Evolutionary conservation across 2,888 invertebrate genomes (phyloP).

Genomic region (Ellobium chinense): DNA sequence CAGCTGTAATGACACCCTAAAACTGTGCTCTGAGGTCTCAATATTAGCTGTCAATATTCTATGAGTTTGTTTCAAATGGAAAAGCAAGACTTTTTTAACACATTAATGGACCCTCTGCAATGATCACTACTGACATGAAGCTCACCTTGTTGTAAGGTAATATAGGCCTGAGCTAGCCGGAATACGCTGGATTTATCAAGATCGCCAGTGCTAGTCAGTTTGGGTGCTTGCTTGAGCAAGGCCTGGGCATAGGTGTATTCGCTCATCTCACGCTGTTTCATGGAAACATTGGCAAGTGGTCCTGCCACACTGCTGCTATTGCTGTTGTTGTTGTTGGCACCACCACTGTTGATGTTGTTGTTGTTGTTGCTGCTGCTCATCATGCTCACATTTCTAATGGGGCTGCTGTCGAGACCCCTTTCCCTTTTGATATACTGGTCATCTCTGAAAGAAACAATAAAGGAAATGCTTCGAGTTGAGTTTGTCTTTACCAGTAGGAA

Average conservation of each 20-base stretch:
- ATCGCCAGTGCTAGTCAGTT: conserved; percentile 27
- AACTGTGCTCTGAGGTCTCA: too few species aligned
- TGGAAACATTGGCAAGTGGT: not conserved
- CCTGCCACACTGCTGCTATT: not conserved
- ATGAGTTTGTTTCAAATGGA: too few species aligned
- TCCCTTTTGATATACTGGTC: conserved; percentile 16
- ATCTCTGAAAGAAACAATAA: conserved; percentile 20
- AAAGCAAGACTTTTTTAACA: too few species aligned
- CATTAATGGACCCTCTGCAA: too few species aligned
- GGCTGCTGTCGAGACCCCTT: not conserved
- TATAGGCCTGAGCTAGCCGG: conserved; percentile 33
- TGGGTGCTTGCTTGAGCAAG: conserved; percentile 32
- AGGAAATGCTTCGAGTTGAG: too few species aligned
- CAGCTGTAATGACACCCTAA: too few species aligned
- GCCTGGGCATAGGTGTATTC: conserved; percentile 44
- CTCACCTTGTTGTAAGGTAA: conserved; percentile 43
- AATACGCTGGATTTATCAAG: conserved; percentile 33
- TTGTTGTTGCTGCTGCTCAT: not conserved
- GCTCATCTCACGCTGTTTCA: conserved; percentile 29
- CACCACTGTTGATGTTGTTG: not conserved
- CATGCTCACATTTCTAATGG: not conserved
- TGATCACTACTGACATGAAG: too few species aligned
- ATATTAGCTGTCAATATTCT: too few species aligned
- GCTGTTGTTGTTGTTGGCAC: not conserved
- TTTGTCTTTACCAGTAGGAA: too few species aligned